Conservation (phyloP, 2,888 invertebrate species). For the Apoda limacodes region DNA sequence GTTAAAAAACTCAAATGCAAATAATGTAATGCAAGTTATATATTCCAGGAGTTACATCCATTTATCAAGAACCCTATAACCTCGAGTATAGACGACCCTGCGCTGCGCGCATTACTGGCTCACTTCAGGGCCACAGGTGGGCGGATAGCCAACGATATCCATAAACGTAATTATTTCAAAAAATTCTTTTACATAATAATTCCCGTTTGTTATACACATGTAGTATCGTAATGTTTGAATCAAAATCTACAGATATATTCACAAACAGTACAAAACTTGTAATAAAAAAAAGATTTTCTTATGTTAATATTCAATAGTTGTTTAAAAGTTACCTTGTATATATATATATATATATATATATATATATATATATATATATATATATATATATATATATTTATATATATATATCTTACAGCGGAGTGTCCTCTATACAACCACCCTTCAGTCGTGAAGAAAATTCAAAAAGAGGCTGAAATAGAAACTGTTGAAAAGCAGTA, state of each 20-base stretch:
- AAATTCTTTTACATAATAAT: no score
- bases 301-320: no score
- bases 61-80: conserved; percentile 81
- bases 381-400: neutral
- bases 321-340: no score
- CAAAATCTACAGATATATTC: no score
- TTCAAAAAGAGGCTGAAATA: conserved; percentile 24
- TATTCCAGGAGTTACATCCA: conserved; percentile 74
- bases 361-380: no score
- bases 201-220: no score
- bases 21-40: neutral
- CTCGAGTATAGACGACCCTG: conserved; percentile 70
- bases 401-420: conserved; percentile 24
- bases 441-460: conserved; percentile 37
- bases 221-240: no score
- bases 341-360: no score
- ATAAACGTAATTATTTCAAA: conserved; percentile 36
- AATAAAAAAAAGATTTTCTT: no score
- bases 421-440: conserved; percentile 47
- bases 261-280: no score
- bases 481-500: conserved; percentile 26
- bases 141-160: conserved; percentile 46
- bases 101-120: conserved; percentile 80
- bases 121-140: conserved; percentile 91
- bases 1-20: no score